These are phyloP conservation scores for Drosophila sturtevanti DNA, from an alignment of 1,140 invertebrate genomes.

Conservation along the genomic window DNA sequence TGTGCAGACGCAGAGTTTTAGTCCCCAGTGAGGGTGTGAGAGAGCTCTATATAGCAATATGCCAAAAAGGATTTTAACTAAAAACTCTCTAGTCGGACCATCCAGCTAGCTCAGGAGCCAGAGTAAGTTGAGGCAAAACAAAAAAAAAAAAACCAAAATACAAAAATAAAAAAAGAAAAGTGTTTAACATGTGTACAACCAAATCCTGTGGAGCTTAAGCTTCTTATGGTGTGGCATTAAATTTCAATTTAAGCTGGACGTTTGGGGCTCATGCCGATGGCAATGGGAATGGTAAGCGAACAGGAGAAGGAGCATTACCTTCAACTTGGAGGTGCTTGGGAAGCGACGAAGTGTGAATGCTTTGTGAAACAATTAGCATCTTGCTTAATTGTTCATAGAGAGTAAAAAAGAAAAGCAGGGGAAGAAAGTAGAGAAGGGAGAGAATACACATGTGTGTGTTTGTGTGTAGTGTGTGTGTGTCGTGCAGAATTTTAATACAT, in stretches of 20 bases:
- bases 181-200: conserved; percentile 74
- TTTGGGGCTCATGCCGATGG: conserved; percentile 13
- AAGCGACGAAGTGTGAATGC: conserved; percentile 78
- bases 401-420: not conserved
- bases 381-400: conserved; percentile 62
- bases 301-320: not conserved
- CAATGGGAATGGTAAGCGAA: not conserved
- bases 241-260: conserved; percentile 76
- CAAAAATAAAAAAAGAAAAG: too few relatives aligned
- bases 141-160: too few relatives aligned
- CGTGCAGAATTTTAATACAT: conserved; percentile 61
- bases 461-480: conserved; percentile 14
- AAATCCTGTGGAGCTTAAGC: conserved; percentile 58
- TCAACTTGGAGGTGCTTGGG: conserved; percentile 33
- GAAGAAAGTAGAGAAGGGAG: not conserved
- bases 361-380: conserved; percentile 77
- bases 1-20: conserved; percentile 35
- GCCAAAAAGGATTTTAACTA: conserved; percentile 59
- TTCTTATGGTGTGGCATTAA: conserved; percentile 64
- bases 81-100: conserved; percentile 41
- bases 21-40: conserved; percentile 10
- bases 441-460: not conserved
- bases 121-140: conserved; percentile 41
- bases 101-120: conserved; percentile 14
- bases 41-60: conserved; percentile 46